phyloP scores from a whole-genome alignment of 1,140 invertebrate genomes.

The Drosophila nikananu region DNA sequence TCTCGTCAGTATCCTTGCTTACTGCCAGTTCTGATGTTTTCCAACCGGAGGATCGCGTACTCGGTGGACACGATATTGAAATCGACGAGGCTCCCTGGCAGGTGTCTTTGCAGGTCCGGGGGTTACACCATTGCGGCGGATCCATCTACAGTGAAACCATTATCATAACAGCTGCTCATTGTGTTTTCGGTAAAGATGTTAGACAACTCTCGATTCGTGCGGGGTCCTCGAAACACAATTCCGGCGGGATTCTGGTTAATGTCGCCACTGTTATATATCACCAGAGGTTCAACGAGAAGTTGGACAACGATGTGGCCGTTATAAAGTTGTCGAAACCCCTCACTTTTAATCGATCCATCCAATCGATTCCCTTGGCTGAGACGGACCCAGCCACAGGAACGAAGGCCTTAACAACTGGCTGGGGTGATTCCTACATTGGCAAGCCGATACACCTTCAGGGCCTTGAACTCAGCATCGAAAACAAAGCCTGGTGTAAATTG shows the following conservation, averaged over 20 bases:
- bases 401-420: neutral
- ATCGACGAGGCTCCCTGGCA: conserved; percentile 87
- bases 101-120: conserved; percentile 85
- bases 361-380: neutral
- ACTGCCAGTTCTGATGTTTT: neutral
- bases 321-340: neutral
- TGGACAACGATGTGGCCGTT: neutral
- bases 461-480: neutral
- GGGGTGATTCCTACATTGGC: neutral
- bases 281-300: neutral
- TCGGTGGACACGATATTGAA: conserved; percentile 45
- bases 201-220: conserved; percentile 30
- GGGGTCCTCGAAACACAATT: conserved; percentile 17
- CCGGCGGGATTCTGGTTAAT: conserved; percentile 2
- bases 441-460: neutral
- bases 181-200: too few species aligned
- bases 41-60: conserved; percentile 7
- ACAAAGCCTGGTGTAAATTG: neutral
- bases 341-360: fast-evolving
- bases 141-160: conserved; percentile 85
- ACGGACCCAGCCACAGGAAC: neutral
- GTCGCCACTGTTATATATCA: neutral
- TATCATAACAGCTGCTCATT: conserved; percentile 87
- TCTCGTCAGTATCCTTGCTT: conserved; percentile 3
- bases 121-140: conserved; percentile 86